phyloP scores from a whole-genome alignment of 2,797 vertebrate species.

The Micropoecilia bifurca region DNA sequence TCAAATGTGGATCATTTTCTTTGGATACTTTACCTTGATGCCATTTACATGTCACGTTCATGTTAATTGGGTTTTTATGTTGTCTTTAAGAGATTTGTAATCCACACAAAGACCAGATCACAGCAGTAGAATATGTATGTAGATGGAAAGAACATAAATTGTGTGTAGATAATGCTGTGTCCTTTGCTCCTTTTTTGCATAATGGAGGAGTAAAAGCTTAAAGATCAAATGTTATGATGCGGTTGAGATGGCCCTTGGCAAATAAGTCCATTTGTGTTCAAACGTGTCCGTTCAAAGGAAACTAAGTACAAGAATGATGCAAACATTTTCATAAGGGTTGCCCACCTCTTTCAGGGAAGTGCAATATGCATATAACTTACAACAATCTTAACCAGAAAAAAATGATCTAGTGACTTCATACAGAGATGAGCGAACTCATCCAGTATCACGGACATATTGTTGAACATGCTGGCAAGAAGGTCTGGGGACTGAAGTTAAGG shows the following conservation, averaged over 20 bases:
- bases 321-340: background rate
- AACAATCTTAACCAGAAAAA: background rate
- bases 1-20: background rate
- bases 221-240: background rate
- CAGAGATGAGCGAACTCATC: background rate
- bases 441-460: background rate
- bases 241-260: background rate
- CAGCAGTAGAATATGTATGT: background rate
- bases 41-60: background rate
- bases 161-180: background rate
- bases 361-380: background rate
- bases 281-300: background rate
- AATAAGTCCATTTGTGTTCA: background rate
- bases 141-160: background rate
- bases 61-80: background rate
- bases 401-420: background rate
- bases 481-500: background rate
- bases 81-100: background rate
- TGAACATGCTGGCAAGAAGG: background rate
- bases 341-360: background rate
- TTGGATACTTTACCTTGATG: background rate
- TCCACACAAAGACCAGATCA: background rate
- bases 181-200: background rate
- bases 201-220: background rate
- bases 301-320: background rate